phyloP scores from a whole-genome alignment of 92 coral and sea anemone species.

The Isaurus tuberculatus region DNA sequence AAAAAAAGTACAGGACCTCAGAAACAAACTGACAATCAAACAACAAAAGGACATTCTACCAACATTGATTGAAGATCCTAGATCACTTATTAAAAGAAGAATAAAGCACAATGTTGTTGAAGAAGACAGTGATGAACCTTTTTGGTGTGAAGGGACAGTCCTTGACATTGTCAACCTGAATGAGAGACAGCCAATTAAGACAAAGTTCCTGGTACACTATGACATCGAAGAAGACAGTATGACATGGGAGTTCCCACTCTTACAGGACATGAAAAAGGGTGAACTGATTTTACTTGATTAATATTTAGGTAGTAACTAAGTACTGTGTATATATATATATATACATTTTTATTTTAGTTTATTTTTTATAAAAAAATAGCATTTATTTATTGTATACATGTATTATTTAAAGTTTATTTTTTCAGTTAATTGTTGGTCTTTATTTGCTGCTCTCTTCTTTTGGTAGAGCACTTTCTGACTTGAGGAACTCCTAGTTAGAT shows the following conservation, averaged over 20 bases:
- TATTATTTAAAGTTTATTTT: neutral
- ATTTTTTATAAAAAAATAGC: neutral
- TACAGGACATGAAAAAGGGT: neutral
- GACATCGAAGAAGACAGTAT: neutral
- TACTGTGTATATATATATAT: neutral
- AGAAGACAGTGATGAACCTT: constrained; percentile 1
- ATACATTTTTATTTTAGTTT: neutral
- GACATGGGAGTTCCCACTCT: constrained; percentile 7
- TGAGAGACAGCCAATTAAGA: constrained; percentile 2
- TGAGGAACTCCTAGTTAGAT: neutral
- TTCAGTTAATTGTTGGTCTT: neutral
- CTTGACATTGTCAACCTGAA: neutral
- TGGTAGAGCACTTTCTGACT: neutral
- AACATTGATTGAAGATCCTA: neutral
- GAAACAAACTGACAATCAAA: constrained; percentile 18
- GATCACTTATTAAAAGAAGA: neutral
- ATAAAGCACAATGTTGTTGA: constrained; percentile 5
- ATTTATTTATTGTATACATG: neutral
- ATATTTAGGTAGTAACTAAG: neutral
- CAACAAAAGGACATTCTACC: constrained; percentile 13
- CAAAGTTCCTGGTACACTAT: neutral
- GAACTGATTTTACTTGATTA: constrained; percentile 4
- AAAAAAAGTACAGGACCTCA: constrained; percentile 4
- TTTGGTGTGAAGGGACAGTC: constrained; percentile 9
- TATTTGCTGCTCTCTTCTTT: neutral